Evolutionary conservation across 2,113 vertebrate genomes (phyloP), one percentile per base, ranked within the genome.

Genomic region (Acanthisitta chloris): DNA sequence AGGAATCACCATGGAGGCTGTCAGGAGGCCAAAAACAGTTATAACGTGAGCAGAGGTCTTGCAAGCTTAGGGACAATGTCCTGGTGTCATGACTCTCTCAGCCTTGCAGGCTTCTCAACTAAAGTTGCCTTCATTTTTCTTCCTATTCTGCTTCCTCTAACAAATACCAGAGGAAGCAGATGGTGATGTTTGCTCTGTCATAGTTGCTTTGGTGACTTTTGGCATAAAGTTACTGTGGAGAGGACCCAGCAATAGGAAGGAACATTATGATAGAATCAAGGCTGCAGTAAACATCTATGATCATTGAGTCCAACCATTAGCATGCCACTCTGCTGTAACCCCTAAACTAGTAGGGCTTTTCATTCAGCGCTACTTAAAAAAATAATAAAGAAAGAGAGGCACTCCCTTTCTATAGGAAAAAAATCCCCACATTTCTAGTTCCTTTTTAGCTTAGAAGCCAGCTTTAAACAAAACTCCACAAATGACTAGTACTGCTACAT

Each of bases 381-480:
- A 51, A 16, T 14, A 79, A 14, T 11, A 58, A 34, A 33, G 4
- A 8, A 72, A 69, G 46, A 69, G 34, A 42, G 18, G 8, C 12
- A 17, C 7, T 81, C 70, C 7, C 17, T 64, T 78, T 74, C 36
- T 40, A 36, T 5, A 74, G 26, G 10, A 58, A 65, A 79, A 58
- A 24, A 0, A 0, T 9, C 17, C 42, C 33, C 6, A 34, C 4
- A 8, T 45, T 88, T 61, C 34, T 31, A 77, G 58, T 58, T 4
- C 9, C 12, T 54, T 48, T 17, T 52, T 43, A 78, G 21, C 12
- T 42, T 45, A 80, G 42, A 84, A 49, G 38, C 33, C 4, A 19
- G 16, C 31, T 86, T 62, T 66, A 64, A 59, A 78, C 10, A 48
- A 58, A 92, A 51, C 17, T 81, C 40, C 6, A 17, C 17, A 62